Percentiles rank a stretch among this genome's conserved stretches.
Conservation (phyloP, 30 jellyfish, hydroid and myxozoan species). For the Pelagia noctiluca region DNA sequence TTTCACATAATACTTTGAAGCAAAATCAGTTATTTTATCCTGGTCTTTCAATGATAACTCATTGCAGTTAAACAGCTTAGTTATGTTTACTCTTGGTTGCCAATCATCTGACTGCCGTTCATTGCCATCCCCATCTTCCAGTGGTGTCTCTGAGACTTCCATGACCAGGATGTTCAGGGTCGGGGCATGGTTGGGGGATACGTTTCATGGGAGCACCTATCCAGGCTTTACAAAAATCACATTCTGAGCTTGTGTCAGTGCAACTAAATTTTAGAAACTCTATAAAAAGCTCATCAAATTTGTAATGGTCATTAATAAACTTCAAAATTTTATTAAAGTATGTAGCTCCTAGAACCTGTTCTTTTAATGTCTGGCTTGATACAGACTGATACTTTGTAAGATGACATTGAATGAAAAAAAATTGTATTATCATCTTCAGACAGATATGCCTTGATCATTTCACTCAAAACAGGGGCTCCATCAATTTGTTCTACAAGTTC, state of each 20-base stretch:
- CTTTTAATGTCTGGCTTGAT: not conserved
- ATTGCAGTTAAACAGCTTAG: not conserved
- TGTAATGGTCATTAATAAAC: conserved; percentile 21
- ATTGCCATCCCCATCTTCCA: conserved; percentile 11
- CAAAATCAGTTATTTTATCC: conserved; percentile 3
- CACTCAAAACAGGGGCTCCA: conserved; percentile 62
- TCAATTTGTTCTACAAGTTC: conserved; percentile 21
- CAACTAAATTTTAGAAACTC: conserved; percentile 18
- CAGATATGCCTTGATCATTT: conserved; percentile 2
- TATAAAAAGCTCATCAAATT: conserved; percentile 13
- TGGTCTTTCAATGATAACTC: not conserved
- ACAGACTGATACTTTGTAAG: conserved; percentile 6
- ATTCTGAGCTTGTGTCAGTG: conserved; percentile 4
- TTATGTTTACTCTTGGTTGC: conserved; percentile 33
- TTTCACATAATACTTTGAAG: conserved; percentile 12
- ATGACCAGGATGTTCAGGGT: conserved; percentile 7
- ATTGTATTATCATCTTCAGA: conserved; percentile 24
- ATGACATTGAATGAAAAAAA: conserved; percentile 13
- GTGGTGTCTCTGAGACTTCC: conserved; percentile 18
- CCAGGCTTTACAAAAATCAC: conserved; percentile 44
- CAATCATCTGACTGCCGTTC: conserved; percentile 28
- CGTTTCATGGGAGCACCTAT: conserved; percentile 29
- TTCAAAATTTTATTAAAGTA: conserved; percentile 11
- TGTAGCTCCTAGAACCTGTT: conserved; percentile 34
- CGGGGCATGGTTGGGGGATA: conserved; percentile 48